Evolutionary conservation across 1,140 invertebrate genomes (phyloP).

Genomic region (Armadillidium nasatum): DNA sequence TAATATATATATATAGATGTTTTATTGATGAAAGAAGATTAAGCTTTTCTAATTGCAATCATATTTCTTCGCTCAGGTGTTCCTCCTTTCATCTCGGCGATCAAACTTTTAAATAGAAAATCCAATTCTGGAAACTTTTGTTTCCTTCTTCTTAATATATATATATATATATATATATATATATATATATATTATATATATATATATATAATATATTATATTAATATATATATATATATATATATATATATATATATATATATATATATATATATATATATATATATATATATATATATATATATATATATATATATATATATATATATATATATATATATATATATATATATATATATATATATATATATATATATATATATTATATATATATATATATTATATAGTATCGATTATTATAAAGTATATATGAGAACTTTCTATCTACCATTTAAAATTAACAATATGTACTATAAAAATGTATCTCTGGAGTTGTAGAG

Average conservation of each 20-base stretch:
- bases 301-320: background rate
- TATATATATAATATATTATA: too few relatives aligned
- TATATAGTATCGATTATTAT: background rate
- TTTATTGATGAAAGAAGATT: background rate
- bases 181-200: constrained; percentile 1
- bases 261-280: background rate
- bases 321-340: background rate
- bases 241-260: background rate
- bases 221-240: background rate
- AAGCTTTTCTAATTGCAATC: background rate
- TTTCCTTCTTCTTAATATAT: background rate
- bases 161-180: constrained; percentile 4
- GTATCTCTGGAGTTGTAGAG: too few relatives aligned
- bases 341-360: background rate
- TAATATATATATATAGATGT: too few relatives aligned
- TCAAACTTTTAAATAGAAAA: background rate
- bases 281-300: background rate
- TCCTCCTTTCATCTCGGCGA: background rate
- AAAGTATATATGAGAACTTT: too few relatives aligned
- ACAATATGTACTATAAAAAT: too few relatives aligned
- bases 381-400: background rate
- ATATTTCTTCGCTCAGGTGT: constrained; percentile 5
- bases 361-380: constrained; percentile 1
- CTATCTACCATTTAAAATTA: too few relatives aligned
- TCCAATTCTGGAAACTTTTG: background rate